These are phyloP conservation scores for Chinchilla lanigera DNA, from an alignment of 2,113 vertebrate species.

Conservation along the genomic window DNA sequence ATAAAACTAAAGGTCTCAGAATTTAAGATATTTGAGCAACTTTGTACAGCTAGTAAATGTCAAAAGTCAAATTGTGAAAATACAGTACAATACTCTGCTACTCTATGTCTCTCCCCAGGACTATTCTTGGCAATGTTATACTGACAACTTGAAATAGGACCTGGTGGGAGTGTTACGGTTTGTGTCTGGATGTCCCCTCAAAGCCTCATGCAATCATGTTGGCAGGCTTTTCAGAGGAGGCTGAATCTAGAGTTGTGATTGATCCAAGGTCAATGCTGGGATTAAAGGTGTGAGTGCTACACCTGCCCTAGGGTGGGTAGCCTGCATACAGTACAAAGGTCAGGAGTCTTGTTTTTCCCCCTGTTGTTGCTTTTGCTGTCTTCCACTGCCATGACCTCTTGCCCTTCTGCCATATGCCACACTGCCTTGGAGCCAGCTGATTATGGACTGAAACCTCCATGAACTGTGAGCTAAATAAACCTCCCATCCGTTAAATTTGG, in stretches of 20 bases:
- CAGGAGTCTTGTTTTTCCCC: not conserved
- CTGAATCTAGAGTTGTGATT: not conserved
- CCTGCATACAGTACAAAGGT: not conserved
- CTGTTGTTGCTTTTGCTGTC: not conserved
- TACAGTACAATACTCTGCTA: not conserved
- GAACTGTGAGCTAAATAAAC: not conserved
- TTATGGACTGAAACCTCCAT: not conserved
- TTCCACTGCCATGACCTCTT: not conserved
- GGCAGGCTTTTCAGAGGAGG: not conserved
- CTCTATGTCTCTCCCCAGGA: not conserved
- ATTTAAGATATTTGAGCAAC: not conserved
- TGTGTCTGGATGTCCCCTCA: not conserved
- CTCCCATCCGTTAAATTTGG: too few species aligned
- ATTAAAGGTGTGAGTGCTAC: not conserved
- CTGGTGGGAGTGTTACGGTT: not conserved
- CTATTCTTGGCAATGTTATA: not conserved
- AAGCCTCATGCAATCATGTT: not conserved
- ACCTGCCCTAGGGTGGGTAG: not conserved
- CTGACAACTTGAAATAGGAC: not conserved
- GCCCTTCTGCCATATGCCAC: not conserved
- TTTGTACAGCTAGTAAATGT: not conserved
- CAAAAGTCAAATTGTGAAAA: not conserved
- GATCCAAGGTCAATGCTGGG: not conserved
- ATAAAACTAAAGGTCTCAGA: not conserved
- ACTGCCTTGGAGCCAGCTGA: not conserved